Base-by-base conservation (phyloP, 2,888 invertebrate genomes). In the Eulithis testata region DNA sequence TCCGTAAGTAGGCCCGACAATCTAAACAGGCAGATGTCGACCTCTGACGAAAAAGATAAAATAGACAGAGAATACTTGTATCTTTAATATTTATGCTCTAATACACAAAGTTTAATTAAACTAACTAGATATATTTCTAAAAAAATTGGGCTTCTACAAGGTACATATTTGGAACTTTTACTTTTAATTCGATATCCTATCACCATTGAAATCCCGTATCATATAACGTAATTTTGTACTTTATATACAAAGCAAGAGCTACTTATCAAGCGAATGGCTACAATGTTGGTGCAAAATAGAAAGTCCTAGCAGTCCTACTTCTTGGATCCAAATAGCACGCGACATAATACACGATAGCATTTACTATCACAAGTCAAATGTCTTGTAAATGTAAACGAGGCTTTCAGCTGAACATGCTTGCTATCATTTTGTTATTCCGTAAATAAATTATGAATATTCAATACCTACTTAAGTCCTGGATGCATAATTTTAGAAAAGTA, bases 291-390 rank as follows among this genome's bases (percentile, higher is more conserved):
- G 70, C 71, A 71, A 73, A 73, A 73, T 79, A 78, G 80, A 81
- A 80, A 81, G 71, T 61, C 76, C 73, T 44, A 51, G 11, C 62
- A 73, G 74, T 67, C 76, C 76, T 70, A 76, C 72, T 79, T 77
- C 72, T 73, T 66, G 71, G 68, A 73, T 69, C 60, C 65, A 72
- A 73, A 71, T 68, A 73, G 66, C 68, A 71, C 71, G 65, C 67
- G 73, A 73, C 73, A 68, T 63, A 60, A 40, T 70, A 77, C 71
- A 75, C 63, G 74, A 76, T 75, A 77, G 71, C 70, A 68, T 63
- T 72, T 69, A 71, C 74, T 72, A 74, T 75, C 75, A 74, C 76
- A 73, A 76, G 74, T 76, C 75, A 72, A 74, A 69, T 73, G 71
- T 61, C 73, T 70, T 70, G 73, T 71, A 70, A 74, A 73, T 70